Conservation (phyloP, 2,888 invertebrate genomes). For the Camponotus fellah region DNA sequence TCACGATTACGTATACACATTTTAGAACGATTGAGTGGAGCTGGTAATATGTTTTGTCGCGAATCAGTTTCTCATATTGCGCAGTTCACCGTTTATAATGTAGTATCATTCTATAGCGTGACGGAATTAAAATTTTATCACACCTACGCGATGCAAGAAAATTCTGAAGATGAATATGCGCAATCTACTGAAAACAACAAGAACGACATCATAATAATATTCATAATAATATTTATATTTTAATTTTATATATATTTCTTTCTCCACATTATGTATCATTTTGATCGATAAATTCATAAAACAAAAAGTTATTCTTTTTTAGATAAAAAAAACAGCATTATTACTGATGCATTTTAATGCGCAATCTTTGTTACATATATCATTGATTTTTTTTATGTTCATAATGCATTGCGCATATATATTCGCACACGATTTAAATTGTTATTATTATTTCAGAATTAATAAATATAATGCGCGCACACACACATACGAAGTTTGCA, state of each 20-base stretch:
- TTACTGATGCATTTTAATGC: neutral
- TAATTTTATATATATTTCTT: neutral
- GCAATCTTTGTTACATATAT: neutral
- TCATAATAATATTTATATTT: neutral
- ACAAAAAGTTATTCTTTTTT: neutral
- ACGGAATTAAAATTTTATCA: slow-evolving; percentile 22
- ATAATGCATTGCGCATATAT: too few species aligned
- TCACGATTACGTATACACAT: slow-evolving; percentile 4
- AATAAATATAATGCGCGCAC: neutral
- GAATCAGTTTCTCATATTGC: slow-evolving; percentile 23
- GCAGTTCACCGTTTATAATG: slow-evolving; percentile 14
- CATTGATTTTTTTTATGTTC: neutral
- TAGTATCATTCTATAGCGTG: slow-evolving; percentile 3
- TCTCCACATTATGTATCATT: neutral
- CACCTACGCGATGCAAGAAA: neutral
- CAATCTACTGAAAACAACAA: neutral
- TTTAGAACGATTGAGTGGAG: neutral
- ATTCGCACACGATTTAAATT: neutral
- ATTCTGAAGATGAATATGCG: neutral
- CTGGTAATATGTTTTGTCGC: slow-evolving; percentile 13
- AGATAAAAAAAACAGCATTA: neutral
- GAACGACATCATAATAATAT: neutral
- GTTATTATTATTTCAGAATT: neutral
- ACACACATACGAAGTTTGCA: neutral
- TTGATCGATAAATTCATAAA: neutral